Percentiles rank a stretch among this genome's conserved stretches.
Conservation (phyloP, 2,888 invertebrate species). For the Xylocampa areola region DNA sequence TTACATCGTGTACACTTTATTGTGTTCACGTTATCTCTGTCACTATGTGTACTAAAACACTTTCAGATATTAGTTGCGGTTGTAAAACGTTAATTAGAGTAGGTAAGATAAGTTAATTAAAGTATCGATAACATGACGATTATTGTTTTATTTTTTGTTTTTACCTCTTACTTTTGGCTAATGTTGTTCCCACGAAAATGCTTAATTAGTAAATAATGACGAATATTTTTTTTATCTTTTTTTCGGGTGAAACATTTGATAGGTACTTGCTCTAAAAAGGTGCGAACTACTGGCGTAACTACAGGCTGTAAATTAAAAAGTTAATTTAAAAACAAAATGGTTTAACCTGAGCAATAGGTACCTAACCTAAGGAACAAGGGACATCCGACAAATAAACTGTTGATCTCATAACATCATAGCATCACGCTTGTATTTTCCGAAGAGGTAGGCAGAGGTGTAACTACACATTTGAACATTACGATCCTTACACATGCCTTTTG, state of each 20-base stretch:
- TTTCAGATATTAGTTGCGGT: slow-evolving; percentile 63
- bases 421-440: too few relatives aligned
- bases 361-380: too few relatives aligned
- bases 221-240: slow-evolving; percentile 5
- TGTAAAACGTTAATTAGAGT: slow-evolving; percentile 75
- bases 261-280: background rate
- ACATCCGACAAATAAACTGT: too few relatives aligned
- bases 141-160: slow-evolving; percentile 18
- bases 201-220: slow-evolving; percentile 20
- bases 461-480: too few relatives aligned
- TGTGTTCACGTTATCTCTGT: slow-evolving; percentile 71
- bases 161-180: slow-evolving; percentile 19
- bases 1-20: slow-evolving; percentile 78
- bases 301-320: too few relatives aligned
- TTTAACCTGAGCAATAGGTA: too few relatives aligned
- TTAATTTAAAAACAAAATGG: too few relatives aligned
- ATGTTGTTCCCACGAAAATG: slow-evolving; percentile 38
- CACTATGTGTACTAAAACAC: slow-evolving; percentile 68
- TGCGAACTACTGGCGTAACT: background rate
- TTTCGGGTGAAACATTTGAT: background rate
- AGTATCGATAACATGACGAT: slow-evolving; percentile 26
- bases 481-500: too few relatives aligned
- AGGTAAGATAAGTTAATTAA: slow-evolving; percentile 65
- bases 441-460: too few relatives aligned
- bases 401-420: too few relatives aligned